Evolutionary conservation across 92 coral and sea anemone genomes (phyloP).

Genomic region (Siderastrea radians): DNA sequence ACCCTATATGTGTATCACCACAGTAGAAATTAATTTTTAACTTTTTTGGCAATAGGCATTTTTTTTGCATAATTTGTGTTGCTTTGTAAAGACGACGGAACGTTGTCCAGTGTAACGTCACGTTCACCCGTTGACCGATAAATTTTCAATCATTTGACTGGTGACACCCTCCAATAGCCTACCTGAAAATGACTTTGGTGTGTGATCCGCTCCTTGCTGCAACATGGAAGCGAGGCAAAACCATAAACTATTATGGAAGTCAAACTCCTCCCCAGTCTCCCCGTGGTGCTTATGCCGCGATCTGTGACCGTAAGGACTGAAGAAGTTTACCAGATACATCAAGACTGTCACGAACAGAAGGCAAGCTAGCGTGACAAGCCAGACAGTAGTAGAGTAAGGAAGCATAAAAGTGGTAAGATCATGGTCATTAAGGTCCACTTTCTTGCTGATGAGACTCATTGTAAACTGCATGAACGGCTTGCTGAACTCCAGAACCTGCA

Average conservation of each 20-base stretch:
- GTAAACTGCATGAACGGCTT: constrained; percentile 84
- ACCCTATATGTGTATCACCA: no score
- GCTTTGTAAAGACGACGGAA: background rate
- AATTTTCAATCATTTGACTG: background rate
- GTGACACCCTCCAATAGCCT: constrained; percentile 12
- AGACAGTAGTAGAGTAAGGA: constrained; percentile 84
- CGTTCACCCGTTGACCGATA: no score
- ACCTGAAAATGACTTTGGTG: constrained; percentile 83
- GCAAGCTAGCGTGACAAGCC: constrained; percentile 85
- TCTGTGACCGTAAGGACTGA: constrained; percentile 85
- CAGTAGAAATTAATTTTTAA: no score
- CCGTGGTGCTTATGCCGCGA: constrained; percentile 28
- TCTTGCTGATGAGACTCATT: constrained; percentile 76
- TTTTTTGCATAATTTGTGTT: background rate
- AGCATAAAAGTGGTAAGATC: constrained; percentile 81
- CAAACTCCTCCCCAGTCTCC: constrained; percentile 77
- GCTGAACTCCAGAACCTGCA: constrained; percentile 74
- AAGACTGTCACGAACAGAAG: constrained; percentile 75
- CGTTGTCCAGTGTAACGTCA: no score
- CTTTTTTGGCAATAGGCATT: no score
- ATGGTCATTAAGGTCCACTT: constrained; percentile 65
- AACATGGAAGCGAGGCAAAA: constrained; percentile 87
- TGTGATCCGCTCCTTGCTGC: constrained; percentile 92
- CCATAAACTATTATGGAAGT: constrained; percentile 81
- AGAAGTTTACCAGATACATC: constrained; percentile 72